Base-by-base conservation (phyloP, 2,888 invertebrate species). In the Cryptophagus acutangulus region DNA sequence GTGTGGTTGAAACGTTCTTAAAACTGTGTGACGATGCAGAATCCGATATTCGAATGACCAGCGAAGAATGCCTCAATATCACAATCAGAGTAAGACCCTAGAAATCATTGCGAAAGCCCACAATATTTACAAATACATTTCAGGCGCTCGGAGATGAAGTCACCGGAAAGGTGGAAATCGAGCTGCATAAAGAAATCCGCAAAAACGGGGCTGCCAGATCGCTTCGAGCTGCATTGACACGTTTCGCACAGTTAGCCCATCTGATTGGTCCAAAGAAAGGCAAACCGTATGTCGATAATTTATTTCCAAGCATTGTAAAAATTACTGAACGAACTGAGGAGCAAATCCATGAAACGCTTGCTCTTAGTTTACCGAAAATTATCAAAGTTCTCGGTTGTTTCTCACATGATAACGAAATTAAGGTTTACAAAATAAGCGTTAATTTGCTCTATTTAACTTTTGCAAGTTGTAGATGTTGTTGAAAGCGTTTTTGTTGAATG, bases 111-210 rank as follows among this genome's bases (percentile, higher is more conserved):
- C 18, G 8, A 8, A 14, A 18, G 16, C n/a, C 24, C 26, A 4
- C 9, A 12, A 4, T 16, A 37, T 38, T 38, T 38, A 15, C 14
- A n/a, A n/a, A n/a, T n/a, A 45, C 72, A 41, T 61, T 58, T 18
- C 41, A 68, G 67, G 75, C 76, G 4, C 69, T 83, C 58, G 74
- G 80, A 49, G 82, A 82, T 60, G 78, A 78, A 13, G 79, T 82
- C 51, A 75, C 84, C 8, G 79, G 81, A 16, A 80, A 86, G 58
- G 76, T 90, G 38, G 81, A 86, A 59, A 80, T 87, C 58, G 88
- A 88, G 66, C 71, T 91, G 29, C 87, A 85, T 61, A 84, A 84
- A 53, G 87, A 86, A 70, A 84, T 90, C 30, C 86, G 87, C 64
- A 81, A 81, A 60, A 88, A 88, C 68, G 84, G 86, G 2, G 62